Evolutionary conservation across 2,888 invertebrate genomes (phyloP), one percentile per base, ranked within the genome.

Genomic region (Cyrtodaria siliqua): DNA sequence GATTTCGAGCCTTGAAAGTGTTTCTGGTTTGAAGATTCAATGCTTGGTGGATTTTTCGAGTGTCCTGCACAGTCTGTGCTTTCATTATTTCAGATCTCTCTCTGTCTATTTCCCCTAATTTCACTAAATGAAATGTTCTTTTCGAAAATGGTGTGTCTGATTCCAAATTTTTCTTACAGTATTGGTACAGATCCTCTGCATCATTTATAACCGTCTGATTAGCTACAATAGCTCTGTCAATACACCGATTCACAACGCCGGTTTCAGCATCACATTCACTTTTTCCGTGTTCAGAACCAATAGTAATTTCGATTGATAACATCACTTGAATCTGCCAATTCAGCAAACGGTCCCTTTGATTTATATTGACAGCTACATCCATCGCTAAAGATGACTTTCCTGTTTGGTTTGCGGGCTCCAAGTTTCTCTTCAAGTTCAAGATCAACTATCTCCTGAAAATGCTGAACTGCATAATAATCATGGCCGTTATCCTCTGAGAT

Each of bases 401-500:
- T 63, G 23, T 50, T 50, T 14, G 44, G 44, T 40, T 57, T 57
- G 14, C 26, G 26, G 26, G 38, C 49, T 47, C 42, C 66, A 23
- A 72, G 14, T 42, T 40, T 40, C 38, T 52, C 42, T 47, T 57
- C 59, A 4, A 66, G 14, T 33, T 73, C 27, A 47, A 29, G 18
- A 56, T 66, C 24, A 23, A 73, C 73, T 26, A 60, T 20, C 26
- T 61, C n/a, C 20, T 29, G n/a, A 56, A 49, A 73, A 40, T 73
- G 67, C 18, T 66, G 20, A 16, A 73, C 73, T 33, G 64, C 47
- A 66, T 64, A 26, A 33, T 70, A 56, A 55, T 75, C 75, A 75
- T 75, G 75, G 1, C 12, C 42, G 29, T 64, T 59, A 59, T 75
- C 75, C 18, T 64, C 75, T 49, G 75, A 64, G 2, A 75, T 59